Evolutionary conservation across 2,888 invertebrate genomes (phyloP).

Genomic region (Anodontia alba): DNA sequence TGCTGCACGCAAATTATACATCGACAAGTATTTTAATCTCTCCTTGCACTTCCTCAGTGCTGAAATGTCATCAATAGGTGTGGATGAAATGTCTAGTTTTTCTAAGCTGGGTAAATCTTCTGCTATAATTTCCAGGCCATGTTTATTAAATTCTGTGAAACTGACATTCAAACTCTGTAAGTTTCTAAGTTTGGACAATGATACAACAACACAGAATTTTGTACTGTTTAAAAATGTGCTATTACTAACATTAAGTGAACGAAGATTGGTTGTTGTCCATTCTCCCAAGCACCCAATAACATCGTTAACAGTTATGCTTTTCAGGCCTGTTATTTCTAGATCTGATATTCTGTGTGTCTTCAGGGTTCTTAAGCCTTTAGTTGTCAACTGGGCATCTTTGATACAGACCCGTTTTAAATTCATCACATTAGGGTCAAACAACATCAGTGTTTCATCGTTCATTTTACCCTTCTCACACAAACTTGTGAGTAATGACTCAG

Average conservation of each 20-base stretch:
- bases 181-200: slow-evolving; percentile 88
- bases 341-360: slow-evolving; percentile 88
- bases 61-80: slow-evolving; percentile 88
- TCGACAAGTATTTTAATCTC: slow-evolving; percentile 87
- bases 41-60: slow-evolving; percentile 87
- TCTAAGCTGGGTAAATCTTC: slow-evolving; percentile 89
- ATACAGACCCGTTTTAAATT: slow-evolving; percentile 88
- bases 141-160: slow-evolving; percentile 89
- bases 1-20: slow-evolving; percentile 87
- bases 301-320: slow-evolving; percentile 87
- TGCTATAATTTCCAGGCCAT: slow-evolving; percentile 88
- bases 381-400: slow-evolving; percentile 87
- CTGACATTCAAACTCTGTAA: slow-evolving; percentile 88
- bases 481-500: slow-evolving; percentile 84
- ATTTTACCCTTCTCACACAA: slow-evolving; percentile 88
- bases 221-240: slow-evolving; percentile 88
- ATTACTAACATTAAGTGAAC: slow-evolving; percentile 88
- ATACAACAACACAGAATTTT: slow-evolving; percentile 87
- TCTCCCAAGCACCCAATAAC: slow-evolving; percentile 89
- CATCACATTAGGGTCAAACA: slow-evolving; percentile 88
- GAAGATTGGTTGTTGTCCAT: slow-evolving; percentile 88
- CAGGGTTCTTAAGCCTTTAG: slow-evolving; percentile 88
- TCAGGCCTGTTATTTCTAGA: slow-evolving; percentile 87
- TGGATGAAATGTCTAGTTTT: slow-evolving; percentile 89
- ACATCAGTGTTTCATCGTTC: slow-evolving; percentile 87